Evolutionary conservation across 2,888 invertebrate genomes (phyloP).

Genomic region (Ashinkailepas kermadecensis): DNA sequence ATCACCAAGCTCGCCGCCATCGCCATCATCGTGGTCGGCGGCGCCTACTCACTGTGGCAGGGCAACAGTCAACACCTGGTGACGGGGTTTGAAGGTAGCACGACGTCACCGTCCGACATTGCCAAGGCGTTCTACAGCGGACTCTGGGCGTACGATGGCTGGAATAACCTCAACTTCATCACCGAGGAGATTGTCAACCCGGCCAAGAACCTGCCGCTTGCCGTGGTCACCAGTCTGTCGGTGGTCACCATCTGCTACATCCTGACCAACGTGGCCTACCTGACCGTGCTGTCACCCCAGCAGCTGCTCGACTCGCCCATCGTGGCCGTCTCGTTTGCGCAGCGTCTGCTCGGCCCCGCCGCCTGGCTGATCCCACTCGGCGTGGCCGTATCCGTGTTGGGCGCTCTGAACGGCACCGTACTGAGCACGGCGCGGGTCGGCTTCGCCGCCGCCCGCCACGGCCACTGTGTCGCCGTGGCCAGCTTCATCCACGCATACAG

Average conservation of each 20-base stretch:
- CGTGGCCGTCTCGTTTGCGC: constrained; percentile 59
- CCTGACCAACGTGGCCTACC: constrained; percentile 85
- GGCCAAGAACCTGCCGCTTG: constrained; percentile 76
- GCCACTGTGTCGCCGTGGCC: too few species aligned
- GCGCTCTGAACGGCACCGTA: neutral
- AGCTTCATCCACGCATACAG: too few species aligned
- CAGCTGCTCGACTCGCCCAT: constrained; percentile 89
- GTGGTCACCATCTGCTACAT: constrained; percentile 88
- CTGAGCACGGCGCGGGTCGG: constrained; percentile 57
- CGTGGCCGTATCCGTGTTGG: too few species aligned
- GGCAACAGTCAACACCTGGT: constrained; percentile 84
- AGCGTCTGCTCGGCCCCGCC: too few species aligned
- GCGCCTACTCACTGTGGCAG: constrained; percentile 77
- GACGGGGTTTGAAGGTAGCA: constrained; percentile 67
- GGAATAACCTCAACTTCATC: constrained; percentile 99
- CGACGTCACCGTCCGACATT: constrained; percentile 67
- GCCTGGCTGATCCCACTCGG: too few species aligned
- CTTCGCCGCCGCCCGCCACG: too few species aligned
- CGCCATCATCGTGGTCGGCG: constrained; percentile 79
- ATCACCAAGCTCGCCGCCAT: constrained; percentile 87
- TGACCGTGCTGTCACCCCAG: constrained; percentile 86
- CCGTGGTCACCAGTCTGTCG: constrained; percentile 86
- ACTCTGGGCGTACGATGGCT: constrained; percentile 92
- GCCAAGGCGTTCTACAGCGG: constrained; percentile 93
- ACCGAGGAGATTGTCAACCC: constrained; percentile 98